Evolutionary conservation across 2,888 invertebrate species (phyloP), one percentile per base, ranked within the genome.

Genomic region (Agrochola circellaris): DNA sequence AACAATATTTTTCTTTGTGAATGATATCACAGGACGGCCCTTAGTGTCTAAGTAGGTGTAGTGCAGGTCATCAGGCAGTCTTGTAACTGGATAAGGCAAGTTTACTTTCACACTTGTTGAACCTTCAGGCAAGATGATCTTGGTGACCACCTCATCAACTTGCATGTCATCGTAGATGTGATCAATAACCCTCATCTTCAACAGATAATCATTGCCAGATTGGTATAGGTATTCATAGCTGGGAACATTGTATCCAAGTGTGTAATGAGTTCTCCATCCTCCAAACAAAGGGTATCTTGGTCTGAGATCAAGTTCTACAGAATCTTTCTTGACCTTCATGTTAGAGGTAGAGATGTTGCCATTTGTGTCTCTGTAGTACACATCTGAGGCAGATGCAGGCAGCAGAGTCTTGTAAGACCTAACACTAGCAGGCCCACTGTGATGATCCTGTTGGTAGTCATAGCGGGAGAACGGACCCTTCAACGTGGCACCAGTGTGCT

Each of bases 291-390:
- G 99, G 94, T 99, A 99, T 89, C 99, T 97, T 0, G 99, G 99
- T 70, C 99, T 97, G n/a, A 99, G 97, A 91, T 99, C 99, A 7
- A 99, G 95, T 91, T 99, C 99, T 13, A 99, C 99, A 60, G 99
- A 98, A 92, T 99, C 99, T 87, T 98, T 98, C 88, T 98, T 97
- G 42, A 98, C 96, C 85, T 98, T 97, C 97, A 99, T 98, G 93
- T 99, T 98, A 1, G 99, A 99, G 17, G 99, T 99, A 0, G 99
- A 99, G 91, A 99, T 99, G 94, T 99, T 99, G 60, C 99, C 99
- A 93, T 99, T 99, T 87, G 99, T 99, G 94, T 99, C 99, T 74
- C 97, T 92, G 94, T 99, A 99, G 95, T 99, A 99, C 20, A 99
- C 99, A 94, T 99, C 99, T 61, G 98, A 97, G 0, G 99, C 99